phyloP scores from a whole-genome alignment of 2,113 vertebrate genomes.

The Phaethon lepturus region DNA sequence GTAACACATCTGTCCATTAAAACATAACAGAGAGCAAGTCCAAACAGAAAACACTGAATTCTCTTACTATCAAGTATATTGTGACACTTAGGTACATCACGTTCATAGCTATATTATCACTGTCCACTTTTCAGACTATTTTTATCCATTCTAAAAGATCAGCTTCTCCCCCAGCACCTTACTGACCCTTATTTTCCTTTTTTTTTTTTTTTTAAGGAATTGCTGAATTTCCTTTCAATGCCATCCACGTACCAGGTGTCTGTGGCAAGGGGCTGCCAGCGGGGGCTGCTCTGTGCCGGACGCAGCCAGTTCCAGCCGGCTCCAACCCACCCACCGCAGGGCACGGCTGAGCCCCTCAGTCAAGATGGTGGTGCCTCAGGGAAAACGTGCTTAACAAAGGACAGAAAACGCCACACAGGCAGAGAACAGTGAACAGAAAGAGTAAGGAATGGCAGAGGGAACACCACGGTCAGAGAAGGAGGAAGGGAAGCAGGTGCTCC shows the following conservation, averaged over 20 bases:
- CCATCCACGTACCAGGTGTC: fast-evolving
- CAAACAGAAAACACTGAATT: not conserved
- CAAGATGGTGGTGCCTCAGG: not conserved
- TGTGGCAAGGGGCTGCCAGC: fast-evolving
- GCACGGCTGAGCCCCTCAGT: not conserved
- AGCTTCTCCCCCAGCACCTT: fast-evolving
- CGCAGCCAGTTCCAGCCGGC: fast-evolving
- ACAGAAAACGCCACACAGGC: not conserved
- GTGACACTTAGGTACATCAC: not conserved
- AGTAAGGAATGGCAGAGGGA: not conserved
- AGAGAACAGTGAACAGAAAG: not conserved
- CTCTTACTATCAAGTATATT: not conserved
- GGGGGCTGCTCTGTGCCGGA: fast-evolving
- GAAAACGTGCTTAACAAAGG: not conserved
- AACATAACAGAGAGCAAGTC: not conserved
- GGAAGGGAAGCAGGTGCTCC: fast-evolving
- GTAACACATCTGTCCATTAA: not conserved
- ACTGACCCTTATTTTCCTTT: not conserved
- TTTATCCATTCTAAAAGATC: not conserved
- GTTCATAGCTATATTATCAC: not conserved
- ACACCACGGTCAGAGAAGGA: not conserved
- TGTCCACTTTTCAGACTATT: not conserved
- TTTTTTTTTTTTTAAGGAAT: not conserved
- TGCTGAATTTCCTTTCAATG: not conserved
- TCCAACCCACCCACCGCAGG: fast-evolving